These are phyloP conservation scores for Microctenopoma stevenorrisi DNA, from an alignment of 2,797 vertebrate genomes.

Conservation along the genomic window DNA sequence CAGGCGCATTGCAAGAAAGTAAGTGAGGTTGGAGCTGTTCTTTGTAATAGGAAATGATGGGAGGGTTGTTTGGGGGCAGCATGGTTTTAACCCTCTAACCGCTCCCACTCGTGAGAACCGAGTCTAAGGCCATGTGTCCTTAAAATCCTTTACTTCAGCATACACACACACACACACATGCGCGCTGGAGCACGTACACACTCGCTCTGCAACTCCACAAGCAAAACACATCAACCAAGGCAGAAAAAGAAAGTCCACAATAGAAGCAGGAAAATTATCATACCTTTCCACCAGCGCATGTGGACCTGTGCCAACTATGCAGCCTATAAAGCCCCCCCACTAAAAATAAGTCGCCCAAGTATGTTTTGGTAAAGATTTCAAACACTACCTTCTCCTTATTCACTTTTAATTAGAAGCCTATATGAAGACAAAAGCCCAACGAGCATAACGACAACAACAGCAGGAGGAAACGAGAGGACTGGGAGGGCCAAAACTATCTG, in stretches of 20 bases:
- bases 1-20: background rate
- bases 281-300: constrained; percentile 67
- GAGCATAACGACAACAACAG: constrained; percentile 14
- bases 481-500: constrained; percentile 2
- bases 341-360: constrained; percentile 74
- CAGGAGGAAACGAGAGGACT: background rate
- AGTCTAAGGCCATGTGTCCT: constrained; percentile 51
- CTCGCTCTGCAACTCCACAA: background rate
- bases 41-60: constrained; percentile 59
- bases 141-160: constrained; percentile 34
- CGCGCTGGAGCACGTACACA: constrained; percentile 22
- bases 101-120: constrained; percentile 72
- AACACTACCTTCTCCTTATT: constrained; percentile 56
- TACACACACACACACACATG: background rate
- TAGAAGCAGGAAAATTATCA: constrained; percentile 55
- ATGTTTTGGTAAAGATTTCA: constrained; percentile 80
- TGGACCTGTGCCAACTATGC: constrained; percentile 76
- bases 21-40: constrained; percentile 44
- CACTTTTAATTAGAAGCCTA: constrained; percentile 63
- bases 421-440: constrained; percentile 54
- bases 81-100: constrained; percentile 64
- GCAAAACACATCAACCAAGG: constrained; percentile 8
- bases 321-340: constrained; percentile 58
- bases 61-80: constrained; percentile 59
- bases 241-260: constrained; percentile 21